These are phyloP conservation scores for Rhodinocichla rosea DNA, from an alignment of 2,113 vertebrate species.

Conservation along the genomic window DNA sequence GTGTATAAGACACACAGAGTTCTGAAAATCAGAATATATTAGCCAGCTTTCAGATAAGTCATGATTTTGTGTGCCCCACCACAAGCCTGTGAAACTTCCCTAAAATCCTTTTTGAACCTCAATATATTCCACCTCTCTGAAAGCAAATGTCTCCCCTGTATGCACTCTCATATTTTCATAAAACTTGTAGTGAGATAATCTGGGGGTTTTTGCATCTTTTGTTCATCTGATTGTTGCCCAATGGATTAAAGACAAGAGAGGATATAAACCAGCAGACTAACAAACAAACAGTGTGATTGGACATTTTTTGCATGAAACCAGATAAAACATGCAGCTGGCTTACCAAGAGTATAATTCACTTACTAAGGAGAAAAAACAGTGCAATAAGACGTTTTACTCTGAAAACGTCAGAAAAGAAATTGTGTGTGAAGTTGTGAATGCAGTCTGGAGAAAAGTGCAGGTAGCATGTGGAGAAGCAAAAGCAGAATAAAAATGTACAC, in stretches of 20 bases:
- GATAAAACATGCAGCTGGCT: neutral
- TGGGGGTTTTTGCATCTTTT: neutral
- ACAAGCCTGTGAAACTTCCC: neutral
- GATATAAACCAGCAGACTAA: neutral
- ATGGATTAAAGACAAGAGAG: neutral
- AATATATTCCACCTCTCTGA: neutral
- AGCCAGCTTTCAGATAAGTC: neutral
- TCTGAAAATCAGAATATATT: neutral
- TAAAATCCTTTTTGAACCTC: neutral
- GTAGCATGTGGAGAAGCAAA: neutral
- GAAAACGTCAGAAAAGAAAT: neutral
- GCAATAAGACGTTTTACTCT: neutral
- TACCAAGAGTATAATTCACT: neutral
- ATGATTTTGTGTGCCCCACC: neutral
- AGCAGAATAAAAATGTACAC: neutral
- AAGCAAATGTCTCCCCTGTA: neutral
- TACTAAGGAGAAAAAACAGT: neutral
- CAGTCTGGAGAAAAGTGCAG: neutral
- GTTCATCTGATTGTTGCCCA: neutral
- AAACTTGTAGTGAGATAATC: neutral
- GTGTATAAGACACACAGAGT: neutral
- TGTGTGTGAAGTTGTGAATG: neutral
- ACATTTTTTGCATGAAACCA: neutral
- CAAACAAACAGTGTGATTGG: neutral
- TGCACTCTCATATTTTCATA: neutral